Evolutionary conservation across 2,113 vertebrate genomes (phyloP), one percentile per base, ranked within the genome.

Genomic region (Lepus timidus): DNA sequence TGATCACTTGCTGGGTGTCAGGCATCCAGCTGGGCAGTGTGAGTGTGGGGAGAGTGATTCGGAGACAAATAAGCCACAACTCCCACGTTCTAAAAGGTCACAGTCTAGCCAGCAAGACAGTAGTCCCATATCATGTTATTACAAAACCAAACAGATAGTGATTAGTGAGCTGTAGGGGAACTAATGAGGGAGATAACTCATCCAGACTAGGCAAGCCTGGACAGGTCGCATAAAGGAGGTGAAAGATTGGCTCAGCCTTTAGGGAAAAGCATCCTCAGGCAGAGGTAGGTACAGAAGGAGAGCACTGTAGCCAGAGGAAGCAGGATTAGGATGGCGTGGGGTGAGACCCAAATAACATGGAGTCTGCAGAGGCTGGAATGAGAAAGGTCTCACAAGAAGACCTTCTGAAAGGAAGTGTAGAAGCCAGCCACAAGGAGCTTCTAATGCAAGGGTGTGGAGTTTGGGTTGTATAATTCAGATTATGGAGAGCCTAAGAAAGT

Each of bases 1-100:
- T 91, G 84, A 94, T 95, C 90, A 91, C 14, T 74, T 70, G 19
- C 29, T 91, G 68, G 27, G 39, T 91, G 58, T 78, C 76, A 96
- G 61, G 33, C 49, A 64, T 44, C 64, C 75, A 70, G 22, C 13
- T 80, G 65, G 36, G 17, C n/a, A 62, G 9, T 85, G 9, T 52
- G n/a, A 27, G 11, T 12, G 31, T 14, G 29, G 27, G 64, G 31
- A 64, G 11, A 75, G 16, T 91, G 58, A 36, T 49, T 36, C 17
- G 44, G 64, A 83, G 70, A 86, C 81, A 91, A 84, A 33, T 64
- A 78, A 55, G 36, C 36, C 33, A 39, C 52, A 52, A 25, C 22
- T 76, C 22, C 20, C 51, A 27, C 62, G 90, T 82, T 76, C 55
- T 27, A 16, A 79, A 88, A 71, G 52, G 61, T 87, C 61, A 84